A percentile compares a stretch with the other conserved stretches of the same genome.
These are phyloP conservation scores for Cydia strobilella DNA, from an alignment of 1,140 invertebrate genomes.

Conservation along the genomic window DNA sequence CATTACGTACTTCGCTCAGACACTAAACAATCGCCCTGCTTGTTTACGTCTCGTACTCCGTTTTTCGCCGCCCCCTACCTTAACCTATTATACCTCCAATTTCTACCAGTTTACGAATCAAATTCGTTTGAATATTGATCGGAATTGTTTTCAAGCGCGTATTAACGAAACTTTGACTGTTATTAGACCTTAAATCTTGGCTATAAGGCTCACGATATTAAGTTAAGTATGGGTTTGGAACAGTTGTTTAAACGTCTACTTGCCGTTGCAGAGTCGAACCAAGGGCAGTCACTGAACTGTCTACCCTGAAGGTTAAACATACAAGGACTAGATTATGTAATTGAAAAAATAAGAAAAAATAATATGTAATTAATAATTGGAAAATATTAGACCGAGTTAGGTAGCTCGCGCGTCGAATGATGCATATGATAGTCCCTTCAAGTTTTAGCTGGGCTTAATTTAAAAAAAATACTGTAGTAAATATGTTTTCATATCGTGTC, in stretches of 20 bases:
- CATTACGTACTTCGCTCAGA: no score
- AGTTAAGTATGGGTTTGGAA: not conserved
- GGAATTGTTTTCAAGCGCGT: not conserved
- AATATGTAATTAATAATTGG: not conserved
- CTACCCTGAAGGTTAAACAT: not conserved
- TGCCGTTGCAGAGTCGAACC: not conserved
- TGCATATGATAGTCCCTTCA: no score
- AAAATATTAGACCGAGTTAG: not conserved
- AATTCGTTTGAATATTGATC: not conserved
- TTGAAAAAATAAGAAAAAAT: no score
- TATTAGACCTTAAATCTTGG: no score
- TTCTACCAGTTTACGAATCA: not conserved
- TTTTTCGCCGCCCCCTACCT: not conserved
- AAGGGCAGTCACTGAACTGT: constrained; percentile 5
- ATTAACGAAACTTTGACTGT: no score
- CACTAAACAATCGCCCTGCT: not conserved
- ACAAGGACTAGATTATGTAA: not conserved
- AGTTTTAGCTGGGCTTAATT: no score
- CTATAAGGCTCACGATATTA: no score
- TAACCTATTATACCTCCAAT: not conserved
- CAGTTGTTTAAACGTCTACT: constrained; percentile 4
- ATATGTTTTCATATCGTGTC: no score
- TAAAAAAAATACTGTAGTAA: no score
- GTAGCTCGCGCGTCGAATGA: no score
- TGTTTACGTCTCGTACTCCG: not conserved